Conservation (phyloP, 2,888 invertebrate species). For the Limnephilus auricula region DNA sequence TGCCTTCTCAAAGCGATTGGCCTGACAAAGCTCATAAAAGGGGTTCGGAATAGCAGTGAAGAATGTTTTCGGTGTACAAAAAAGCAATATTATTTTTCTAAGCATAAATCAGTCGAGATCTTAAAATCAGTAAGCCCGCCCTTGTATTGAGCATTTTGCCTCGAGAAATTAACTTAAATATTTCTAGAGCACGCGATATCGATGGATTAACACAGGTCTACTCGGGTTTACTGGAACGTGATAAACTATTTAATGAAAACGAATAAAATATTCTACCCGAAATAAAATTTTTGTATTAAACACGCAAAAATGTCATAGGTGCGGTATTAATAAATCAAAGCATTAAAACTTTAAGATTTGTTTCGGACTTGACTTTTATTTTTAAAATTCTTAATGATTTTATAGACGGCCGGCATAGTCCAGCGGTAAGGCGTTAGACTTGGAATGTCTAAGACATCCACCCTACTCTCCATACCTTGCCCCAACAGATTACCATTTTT, state of each 20-base stretch:
- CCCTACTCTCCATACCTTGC: too few species aligned
- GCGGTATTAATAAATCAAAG: too few species aligned
- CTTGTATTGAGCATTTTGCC: not conserved
- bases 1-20: not conserved
- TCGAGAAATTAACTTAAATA: not conserved
- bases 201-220: not conserved
- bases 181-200: not conserved
- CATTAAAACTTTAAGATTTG: too few species aligned
- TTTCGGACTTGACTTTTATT: too few species aligned
- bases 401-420: too few species aligned
- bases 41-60: not conserved
- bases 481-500: too few species aligned
- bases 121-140: not conserved
- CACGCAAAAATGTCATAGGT: not conserved
- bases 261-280: not conserved
- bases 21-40: too few species aligned
- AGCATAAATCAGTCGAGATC: not conserved
- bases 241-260: not conserved
- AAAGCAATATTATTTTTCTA: not conserved
- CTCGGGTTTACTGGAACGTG: not conserved
- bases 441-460: too few species aligned
- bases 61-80: not conserved
- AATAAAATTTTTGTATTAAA: not conserved
- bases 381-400: too few species aligned
- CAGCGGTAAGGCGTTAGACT: too few species aligned